Evolutionary conservation across 2,888 invertebrate species (phyloP), one percentile per base, ranked within the genome.

Genomic region (Trichogramma dendrolimi): DNA sequence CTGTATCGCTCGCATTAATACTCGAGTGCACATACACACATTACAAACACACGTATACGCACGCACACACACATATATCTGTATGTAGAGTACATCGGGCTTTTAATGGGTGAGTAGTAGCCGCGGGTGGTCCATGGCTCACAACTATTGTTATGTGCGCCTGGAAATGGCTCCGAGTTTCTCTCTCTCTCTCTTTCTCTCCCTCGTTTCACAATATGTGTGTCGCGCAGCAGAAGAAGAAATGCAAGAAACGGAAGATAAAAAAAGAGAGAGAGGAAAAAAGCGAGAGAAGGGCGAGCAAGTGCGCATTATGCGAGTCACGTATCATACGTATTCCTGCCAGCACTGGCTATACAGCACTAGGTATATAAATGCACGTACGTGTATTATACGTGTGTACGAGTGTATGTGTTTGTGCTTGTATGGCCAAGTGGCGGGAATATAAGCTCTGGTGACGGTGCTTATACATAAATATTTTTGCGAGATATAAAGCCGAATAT

Each of bases 111-210:
- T 27, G 27, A 27, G 27, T 27, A 27, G 27, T 65, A 72, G 62
- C 74, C 68, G 64, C 73, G 75, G 73, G 75, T 75, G 74, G 75
- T 75, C 75, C 73, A 58, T 55, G 70, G 70, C 72, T 75, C 68
- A 27, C 27, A 72, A 72, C 74, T 71, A 74, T 74, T 75, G 75
- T 75, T 75, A 71, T 58, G 27, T 54, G 65, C 71, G 71, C 68
- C 69, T 68, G 68, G 62, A 67, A 67, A 67, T 66, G 69, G 67
- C 62, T 58, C 65, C 51, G 63, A 61, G 27, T 27, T 27, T 27
- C 27, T 27, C 27, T 40, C 8, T 4, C 43, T 11, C 46, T n/a
- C 50, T 51, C 58, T 38, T 39, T 38, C 39, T 48, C 53, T 8
- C 43, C 46, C 38, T 8, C 27, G 2, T 11, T 43, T 11, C 43